A percentile compares a stretch with the other conserved stretches of the same genome.
phyloP scores from a whole-genome alignment of 2,797 vertebrate species.

The Jordanella pulchra region DNA sequence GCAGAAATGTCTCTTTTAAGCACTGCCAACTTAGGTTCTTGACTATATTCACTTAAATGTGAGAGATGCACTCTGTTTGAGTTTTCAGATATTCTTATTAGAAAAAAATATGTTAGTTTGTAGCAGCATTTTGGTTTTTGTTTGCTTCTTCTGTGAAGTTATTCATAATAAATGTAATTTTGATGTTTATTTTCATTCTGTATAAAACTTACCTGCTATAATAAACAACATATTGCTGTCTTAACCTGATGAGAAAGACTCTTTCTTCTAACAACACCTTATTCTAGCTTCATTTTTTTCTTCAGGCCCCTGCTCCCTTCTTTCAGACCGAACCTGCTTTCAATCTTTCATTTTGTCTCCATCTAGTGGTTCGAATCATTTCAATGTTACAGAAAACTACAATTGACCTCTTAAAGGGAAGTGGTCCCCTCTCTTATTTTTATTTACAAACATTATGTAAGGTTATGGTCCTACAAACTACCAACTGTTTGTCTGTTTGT shows the following conservation, averaged over 20 bases:
- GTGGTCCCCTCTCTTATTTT: neutral
- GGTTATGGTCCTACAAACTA: too few species aligned
- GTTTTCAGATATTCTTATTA: conserved; percentile 76
- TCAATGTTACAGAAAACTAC: neutral
- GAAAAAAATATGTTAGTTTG: conserved; percentile 78
- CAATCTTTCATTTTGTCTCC: conserved; percentile 43
- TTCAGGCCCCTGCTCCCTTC: neutral
- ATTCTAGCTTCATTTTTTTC: neutral
- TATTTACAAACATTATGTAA: neutral
- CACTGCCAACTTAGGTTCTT: conserved; percentile 49
- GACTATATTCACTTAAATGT: conserved; percentile 63
- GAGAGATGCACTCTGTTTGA: conserved; percentile 74
- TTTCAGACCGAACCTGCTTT: neutral
- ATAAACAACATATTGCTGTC: conserved; percentile 87
- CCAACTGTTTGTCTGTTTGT: too few species aligned
- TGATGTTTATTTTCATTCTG: conserved; percentile 66
- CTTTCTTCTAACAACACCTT: neutral
- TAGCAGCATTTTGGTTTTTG: conserved; percentile 82
- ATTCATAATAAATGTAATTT: conserved; percentile 75
- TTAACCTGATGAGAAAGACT: conserved; percentile 49
- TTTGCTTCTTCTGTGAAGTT: conserved; percentile 76
- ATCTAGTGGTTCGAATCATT: conserved; percentile 43
- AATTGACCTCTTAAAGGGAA: neutral
- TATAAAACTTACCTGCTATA: conserved; percentile 79
- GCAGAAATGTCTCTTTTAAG: conserved; percentile 40